Base-by-base conservation (phyloP, 2,888 invertebrate genomes). In the Diabrotica balteata region DNA sequence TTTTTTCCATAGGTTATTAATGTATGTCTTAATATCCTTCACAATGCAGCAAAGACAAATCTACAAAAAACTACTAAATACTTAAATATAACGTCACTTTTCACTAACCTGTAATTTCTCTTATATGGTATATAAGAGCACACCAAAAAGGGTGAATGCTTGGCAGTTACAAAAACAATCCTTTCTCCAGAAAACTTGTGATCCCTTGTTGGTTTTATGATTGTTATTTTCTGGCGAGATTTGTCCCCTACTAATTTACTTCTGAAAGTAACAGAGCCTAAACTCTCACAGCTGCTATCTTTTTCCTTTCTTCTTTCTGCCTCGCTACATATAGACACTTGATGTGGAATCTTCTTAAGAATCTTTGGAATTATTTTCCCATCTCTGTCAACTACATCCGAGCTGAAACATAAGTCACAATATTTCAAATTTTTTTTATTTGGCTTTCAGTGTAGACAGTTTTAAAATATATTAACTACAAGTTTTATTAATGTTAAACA, bases 91-190 rank as follows among this genome's bases (percentile, higher is more conserved):
- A 17, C 4, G 32, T 32, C 5, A 32, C n/a, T 49, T 42, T 11
- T 50, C 58, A 59, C 49, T 59, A 53, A 59, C 54, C 54, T 59
- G 22, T 62, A 68, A 59, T 50, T 49, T 46, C 70, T 64, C 52
- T 64, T 91, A 82, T 94, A 96, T 47, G 96, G 95, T 80, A 97
- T 89, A 64, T 93, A 90, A 50, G 96, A 96, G 83, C 93, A 96
- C 70, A 97, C 87, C 75, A 93, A 88, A 85, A 96, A 92, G 47
- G 97, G 96, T 66, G 91, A 90, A 77, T 91, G 91, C 76, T 90
- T 90, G 7, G 90, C 86, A 60, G 94, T 91, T 50, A 94, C 90
- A 84, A 97, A 87, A 66, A 94, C 91, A 72, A 96, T 87, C 78
- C 96, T 88, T 80, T 94, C 94, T 83, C 94, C 92, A 80, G 88